Percentiles rank a stretch among this genome's conserved stretches.
phyloP scores from a whole-genome alignment of 2,888 invertebrate species.

The Pheosia tremula region DNA sequence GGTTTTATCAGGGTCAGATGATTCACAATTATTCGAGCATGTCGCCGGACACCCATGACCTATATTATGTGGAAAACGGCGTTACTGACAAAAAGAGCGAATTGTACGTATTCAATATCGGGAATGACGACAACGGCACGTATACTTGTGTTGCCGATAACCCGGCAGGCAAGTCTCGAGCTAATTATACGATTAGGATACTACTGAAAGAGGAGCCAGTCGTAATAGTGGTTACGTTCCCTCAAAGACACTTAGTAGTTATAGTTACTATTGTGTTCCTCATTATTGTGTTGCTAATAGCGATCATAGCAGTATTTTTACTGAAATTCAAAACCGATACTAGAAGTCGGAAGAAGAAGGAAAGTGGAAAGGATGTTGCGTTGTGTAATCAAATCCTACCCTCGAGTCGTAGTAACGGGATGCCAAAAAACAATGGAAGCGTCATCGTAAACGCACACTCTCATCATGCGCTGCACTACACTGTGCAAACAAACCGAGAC shows the following conservation, averaged over 20 bases:
- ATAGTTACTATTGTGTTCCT: constrained; percentile 87
- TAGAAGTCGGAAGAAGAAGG: constrained; percentile 81
- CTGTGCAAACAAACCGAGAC: constrained; percentile 78
- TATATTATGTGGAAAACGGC: constrained; percentile 90
- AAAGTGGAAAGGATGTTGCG: constrained; percentile 86
- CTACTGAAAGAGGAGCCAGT: constrained; percentile 90
- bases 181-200: constrained; percentile 92
- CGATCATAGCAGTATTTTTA: constrained; percentile 87
- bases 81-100: constrained; percentile 90
- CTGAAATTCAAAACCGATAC: constrained; percentile 82
- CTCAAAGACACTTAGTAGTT: constrained; percentile 88
- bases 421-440: constrained; percentile 84
- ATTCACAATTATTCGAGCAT: constrained; percentile 90
- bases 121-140: constrained; percentile 92
- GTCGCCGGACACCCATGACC: constrained; percentile 87
- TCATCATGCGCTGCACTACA: constrained; percentile 83
- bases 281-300: constrained; percentile 86
- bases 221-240: constrained; percentile 87
- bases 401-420: constrained; percentile 74
- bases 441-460: constrained; percentile 83
- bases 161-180: constrained; percentile 90
- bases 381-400: constrained; percentile 83
- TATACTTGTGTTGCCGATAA: constrained; percentile 95
- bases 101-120: constrained; percentile 90
- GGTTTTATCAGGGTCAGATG: constrained; percentile 93